Evolutionary conservation across 2,113 vertebrate genomes (phyloP).

Genomic region (Chauna torquata): DNA sequence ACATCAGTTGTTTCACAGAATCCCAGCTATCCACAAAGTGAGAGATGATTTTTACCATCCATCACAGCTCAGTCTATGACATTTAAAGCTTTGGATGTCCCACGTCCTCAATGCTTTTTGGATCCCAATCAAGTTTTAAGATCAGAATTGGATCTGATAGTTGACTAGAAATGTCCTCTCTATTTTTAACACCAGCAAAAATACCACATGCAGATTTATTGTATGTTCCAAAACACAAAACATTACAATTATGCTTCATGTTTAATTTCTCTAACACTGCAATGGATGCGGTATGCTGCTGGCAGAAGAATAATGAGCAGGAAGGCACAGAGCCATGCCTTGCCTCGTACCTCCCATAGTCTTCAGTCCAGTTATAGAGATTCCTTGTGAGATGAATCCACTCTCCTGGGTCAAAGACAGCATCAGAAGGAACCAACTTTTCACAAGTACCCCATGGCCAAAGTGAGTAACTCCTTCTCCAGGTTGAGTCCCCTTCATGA

Average conservation of each 20-base stretch:
- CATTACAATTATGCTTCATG: neutral
- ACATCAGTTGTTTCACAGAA: neutral
- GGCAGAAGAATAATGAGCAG: neutral
- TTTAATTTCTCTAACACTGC: neutral
- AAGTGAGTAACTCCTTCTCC: slow-evolving; percentile 84
- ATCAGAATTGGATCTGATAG: neutral
- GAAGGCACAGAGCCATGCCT: neutral
- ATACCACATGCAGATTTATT: neutral
- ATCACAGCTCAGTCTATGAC: neutral
- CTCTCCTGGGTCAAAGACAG: slow-evolving; percentile 82
- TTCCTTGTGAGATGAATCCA: slow-evolving; percentile 85
- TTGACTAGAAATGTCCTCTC: neutral
- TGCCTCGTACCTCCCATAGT: slow-evolving; percentile 72
- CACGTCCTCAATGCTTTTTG: neutral
- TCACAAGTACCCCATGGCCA: slow-evolving; percentile 95
- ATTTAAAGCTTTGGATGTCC: neutral
- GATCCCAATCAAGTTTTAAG: neutral
- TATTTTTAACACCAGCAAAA: neutral
- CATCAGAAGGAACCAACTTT: slow-evolving; percentile 81
- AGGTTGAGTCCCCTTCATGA: slow-evolving; percentile 90
- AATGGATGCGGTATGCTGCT: neutral
- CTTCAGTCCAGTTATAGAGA: slow-evolving; percentile 94
- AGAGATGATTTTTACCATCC: neutral
- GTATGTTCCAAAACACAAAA: neutral
- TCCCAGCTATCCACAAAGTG: neutral